These are phyloP conservation scores for Drosophila fungiperda DNA, from an alignment of 2,888 invertebrate species.

Conservation along the genomic window DNA sequence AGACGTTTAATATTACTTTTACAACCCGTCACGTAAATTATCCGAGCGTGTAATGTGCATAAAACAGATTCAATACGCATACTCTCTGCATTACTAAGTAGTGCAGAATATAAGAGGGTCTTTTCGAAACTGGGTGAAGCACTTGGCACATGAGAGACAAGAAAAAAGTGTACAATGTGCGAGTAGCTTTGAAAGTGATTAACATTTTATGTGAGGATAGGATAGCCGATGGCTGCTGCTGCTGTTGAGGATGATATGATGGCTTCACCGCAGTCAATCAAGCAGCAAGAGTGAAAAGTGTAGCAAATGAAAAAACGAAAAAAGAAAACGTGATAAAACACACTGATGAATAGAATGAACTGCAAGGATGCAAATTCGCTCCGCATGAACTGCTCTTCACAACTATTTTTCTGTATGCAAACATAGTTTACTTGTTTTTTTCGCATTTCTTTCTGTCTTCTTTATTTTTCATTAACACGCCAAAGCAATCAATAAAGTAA, in stretches of 20 bases:
- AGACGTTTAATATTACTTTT: neutral
- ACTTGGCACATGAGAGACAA: conserved; percentile 17
- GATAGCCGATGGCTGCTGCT: conserved; percentile 21
- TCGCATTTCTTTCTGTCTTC: conserved; percentile 7
- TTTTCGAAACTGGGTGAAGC: neutral
- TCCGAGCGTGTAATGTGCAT: neutral
- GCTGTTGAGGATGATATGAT: conserved; percentile 27
- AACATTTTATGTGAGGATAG: conserved; percentile 61
- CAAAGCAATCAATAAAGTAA: conserved; percentile 35
- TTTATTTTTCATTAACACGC: conserved; percentile 14
- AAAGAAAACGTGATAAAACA: neutral
- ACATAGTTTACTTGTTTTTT: conserved; percentile 20
- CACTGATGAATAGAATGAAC: conserved; percentile 8
- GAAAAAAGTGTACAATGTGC: conserved; percentile 52
- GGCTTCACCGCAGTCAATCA: conserved; percentile 61
- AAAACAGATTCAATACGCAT: neutral
- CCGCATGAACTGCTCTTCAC: conserved; percentile 8
- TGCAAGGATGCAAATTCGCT: conserved; percentile 15
- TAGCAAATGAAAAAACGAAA: conserved; percentile 2
- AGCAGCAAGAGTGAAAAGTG: conserved; percentile 23
- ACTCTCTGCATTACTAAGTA: neutral
- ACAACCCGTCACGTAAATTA: too few relatives aligned
- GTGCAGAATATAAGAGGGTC: neutral
- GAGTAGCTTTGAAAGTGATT: conserved; percentile 70
- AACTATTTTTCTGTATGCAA: conserved; percentile 13